Percentiles rank a stretch among this genome's conserved stretches.
Evolutionary conservation across 2,797 vertebrate species (phyloP).

Genomic region (Acrocephalus scirpaceus): DNA sequence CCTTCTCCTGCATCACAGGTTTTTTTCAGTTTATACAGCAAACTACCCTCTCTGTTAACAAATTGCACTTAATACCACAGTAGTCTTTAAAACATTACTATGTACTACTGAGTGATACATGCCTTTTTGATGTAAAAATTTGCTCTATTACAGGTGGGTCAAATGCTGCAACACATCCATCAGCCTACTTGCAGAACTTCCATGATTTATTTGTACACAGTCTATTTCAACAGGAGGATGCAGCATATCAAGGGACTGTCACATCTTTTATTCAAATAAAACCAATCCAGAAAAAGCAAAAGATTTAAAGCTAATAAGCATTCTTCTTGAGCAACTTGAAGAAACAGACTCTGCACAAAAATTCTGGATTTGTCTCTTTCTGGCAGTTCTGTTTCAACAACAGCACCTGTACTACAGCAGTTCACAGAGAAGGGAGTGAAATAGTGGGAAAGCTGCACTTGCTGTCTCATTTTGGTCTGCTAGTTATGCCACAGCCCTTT

Average conservation of each 20-base stretch:
- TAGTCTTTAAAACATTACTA: not conserved
- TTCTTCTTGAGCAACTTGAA: not conserved
- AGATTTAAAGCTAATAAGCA: not conserved
- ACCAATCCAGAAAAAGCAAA: conserved; percentile 1
- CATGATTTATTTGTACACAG: not conserved
- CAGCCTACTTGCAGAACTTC: not conserved
- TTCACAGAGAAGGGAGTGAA: not conserved
- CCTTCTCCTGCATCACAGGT: not conserved
- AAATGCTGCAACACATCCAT: not conserved
- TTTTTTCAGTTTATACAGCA: not conserved
- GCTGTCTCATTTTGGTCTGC: not conserved
- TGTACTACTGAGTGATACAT: not conserved
- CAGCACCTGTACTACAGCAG: not conserved
- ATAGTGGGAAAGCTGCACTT: not conserved
- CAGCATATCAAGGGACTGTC: conserved; percentile 9
- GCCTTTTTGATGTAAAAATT: not conserved
- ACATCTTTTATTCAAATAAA: conserved; percentile 38
- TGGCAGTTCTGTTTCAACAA: conserved; percentile 56
- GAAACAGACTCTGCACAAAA: not conserved
- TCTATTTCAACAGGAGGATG: not conserved
- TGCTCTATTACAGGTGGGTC: conserved; percentile 9
- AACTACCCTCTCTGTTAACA: not conserved
- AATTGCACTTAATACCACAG: fast-evolving
- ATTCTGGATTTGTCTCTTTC: conserved; percentile 39
- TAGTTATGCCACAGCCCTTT: conserved; percentile 30